These are phyloP conservation scores for Lota lota DNA, from an alignment of 2,113 vertebrate species.

Conservation along the genomic window DNA sequence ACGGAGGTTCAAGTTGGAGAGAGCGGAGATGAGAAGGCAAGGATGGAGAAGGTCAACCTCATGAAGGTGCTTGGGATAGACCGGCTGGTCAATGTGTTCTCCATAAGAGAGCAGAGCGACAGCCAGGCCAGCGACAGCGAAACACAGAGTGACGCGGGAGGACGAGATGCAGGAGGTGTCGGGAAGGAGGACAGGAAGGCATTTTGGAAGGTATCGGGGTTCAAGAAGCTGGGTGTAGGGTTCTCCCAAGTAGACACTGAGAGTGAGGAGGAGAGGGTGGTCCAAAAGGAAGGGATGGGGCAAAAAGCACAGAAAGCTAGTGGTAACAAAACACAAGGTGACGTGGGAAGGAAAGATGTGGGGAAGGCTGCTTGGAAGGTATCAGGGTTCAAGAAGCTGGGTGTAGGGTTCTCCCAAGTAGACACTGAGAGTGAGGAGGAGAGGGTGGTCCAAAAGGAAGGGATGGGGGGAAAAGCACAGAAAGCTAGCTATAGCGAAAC, in stretches of 20 bases:
- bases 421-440: not conserved
- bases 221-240: conserved; percentile 6
- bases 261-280: conserved; percentile 3
- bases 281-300: not conserved
- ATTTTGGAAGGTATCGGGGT: not conserved
- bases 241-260: conserved; percentile 13
- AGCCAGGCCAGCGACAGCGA: conserved; percentile 26
- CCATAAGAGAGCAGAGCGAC: conserved; percentile 3
- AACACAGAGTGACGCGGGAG: conserved; percentile 41
- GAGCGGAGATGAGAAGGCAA: not conserved
- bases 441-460: not conserved
- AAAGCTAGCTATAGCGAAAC: conserved; percentile 29
- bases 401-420: conserved; percentile 19
- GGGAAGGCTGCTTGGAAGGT: not conserved
- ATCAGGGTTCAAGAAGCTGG: not conserved
- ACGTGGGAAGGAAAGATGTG: conserved; percentile 33
- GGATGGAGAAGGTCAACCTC: conserved; percentile 29
- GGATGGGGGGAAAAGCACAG: not conserved
- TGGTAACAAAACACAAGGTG: conserved; percentile 39
- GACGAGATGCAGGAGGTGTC: conserved; percentile 33
- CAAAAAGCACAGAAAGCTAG: not conserved
- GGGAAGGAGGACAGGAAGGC: conserved; percentile 9
- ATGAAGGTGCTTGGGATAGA: conserved; percentile 41
- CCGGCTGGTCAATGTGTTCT: conserved; percentile 37
- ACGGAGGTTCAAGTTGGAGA: too few relatives aligned